A percentile compares a stretch with the other conserved stretches of the same genome.
phyloP scores from a whole-genome alignment of 1,140 invertebrate species.

The Helicoverpa zea region DNA sequence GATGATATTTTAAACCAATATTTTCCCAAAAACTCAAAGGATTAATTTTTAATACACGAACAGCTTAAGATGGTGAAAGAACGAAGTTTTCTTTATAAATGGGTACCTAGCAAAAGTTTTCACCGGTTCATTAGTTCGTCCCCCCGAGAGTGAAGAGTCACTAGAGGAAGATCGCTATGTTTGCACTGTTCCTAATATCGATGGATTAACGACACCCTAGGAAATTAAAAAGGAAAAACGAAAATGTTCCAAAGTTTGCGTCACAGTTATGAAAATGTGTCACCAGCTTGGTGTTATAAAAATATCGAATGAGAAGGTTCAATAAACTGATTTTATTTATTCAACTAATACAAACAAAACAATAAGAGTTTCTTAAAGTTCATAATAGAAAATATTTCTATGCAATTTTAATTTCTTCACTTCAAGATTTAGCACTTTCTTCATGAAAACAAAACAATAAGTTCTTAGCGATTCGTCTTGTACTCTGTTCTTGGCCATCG shows the following conservation, averaged over 20 bases:
- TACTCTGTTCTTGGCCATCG: too few species aligned
- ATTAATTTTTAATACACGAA: constrained; percentile 31
- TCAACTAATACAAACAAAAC: too few species aligned
- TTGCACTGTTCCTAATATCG: constrained; percentile 77
- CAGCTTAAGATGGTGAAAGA: neutral
- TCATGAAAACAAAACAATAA: too few species aligned
- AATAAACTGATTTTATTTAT: too few species aligned
- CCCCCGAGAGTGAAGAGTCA: constrained; percentile 52
- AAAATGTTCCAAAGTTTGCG: constrained; percentile 37
- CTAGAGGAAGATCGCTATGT: constrained; percentile 66
- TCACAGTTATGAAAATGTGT: neutral
- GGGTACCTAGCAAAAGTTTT: constrained; percentile 57
- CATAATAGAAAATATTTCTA: too few species aligned
- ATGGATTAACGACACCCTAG: constrained; percentile 78
- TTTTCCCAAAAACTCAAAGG: constrained; percentile 7
- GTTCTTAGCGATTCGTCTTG: too few species aligned
- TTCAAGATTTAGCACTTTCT: too few species aligned
- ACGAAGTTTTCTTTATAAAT: constrained; percentile 51
- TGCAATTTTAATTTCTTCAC: too few species aligned
- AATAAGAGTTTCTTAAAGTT: too few species aligned
- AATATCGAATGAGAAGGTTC: neutral
- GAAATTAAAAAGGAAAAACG: constrained; percentile 80
- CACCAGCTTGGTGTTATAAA: neutral
- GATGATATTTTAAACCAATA: constrained; percentile 18
- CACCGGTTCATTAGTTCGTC: constrained; percentile 71